Percentiles rank a stretch among this genome's conserved stretches.
These are phyloP conservation scores for Cordylochernes scorpioides DNA, from an alignment of 2,888 invertebrate species.

Conservation along the genomic window DNA sequence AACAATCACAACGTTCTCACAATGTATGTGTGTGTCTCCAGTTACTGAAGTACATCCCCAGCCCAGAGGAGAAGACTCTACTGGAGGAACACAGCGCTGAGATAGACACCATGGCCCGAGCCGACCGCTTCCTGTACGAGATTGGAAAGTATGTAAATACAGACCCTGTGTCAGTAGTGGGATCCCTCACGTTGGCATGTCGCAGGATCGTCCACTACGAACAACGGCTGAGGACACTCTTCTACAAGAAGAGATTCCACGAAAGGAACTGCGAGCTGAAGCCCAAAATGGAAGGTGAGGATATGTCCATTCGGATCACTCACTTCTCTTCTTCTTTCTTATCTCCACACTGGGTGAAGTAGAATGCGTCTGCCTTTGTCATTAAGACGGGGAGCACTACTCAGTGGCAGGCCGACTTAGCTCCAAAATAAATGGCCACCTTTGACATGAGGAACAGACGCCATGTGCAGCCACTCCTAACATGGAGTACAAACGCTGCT, in stretches of 20 bases:
- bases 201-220: constrained; percentile 34
- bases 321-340: too few relatives aligned
- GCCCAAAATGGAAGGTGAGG: constrained; percentile 40
- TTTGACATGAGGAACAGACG: too few relatives aligned
- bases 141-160: constrained; percentile 46
- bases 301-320: too few relatives aligned
- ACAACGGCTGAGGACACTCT: constrained; percentile 27
- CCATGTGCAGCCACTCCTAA: too few relatives aligned
- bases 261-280: constrained; percentile 57
- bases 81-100: constrained; percentile 79
- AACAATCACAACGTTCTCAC: too few relatives aligned
- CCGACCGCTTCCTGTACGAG: constrained; percentile 82
- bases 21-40: constrained; percentile 1
- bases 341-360: too few relatives aligned
- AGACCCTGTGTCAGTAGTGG: neutral
- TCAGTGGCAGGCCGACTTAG: too few relatives aligned
- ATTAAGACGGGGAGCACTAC: too few relatives aligned
- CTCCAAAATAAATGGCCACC: too few relatives aligned
- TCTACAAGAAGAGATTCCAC: constrained; percentile 77
- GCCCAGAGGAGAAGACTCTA: constrained; percentile 67
- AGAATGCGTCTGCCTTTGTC: too few relatives aligned
- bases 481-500: too few relatives aligned
- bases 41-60: constrained; percentile 78
- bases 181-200: neutral
- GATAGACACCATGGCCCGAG: constrained; percentile 64